Percentiles rank a stretch among this genome's conserved stretches.
Evolutionary conservation across 2,113 vertebrate species (phyloP).

Genomic region (Hirundichthys speculiger): DNA sequence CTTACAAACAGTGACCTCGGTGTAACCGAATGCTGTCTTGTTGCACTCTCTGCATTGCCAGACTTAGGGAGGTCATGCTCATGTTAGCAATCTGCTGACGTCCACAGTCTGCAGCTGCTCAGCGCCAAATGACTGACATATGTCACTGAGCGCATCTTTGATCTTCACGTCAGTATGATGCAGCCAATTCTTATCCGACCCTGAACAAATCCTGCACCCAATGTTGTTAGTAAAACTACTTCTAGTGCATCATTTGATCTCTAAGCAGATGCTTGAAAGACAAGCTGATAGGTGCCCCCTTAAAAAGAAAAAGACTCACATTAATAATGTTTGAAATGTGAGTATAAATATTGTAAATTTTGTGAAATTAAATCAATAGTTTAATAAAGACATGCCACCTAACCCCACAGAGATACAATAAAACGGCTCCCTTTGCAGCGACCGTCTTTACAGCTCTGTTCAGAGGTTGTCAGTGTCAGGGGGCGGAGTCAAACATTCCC

Average conservation of each 20-base stretch:
- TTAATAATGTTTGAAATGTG: conserved; percentile 45
- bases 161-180: conserved; percentile 38
- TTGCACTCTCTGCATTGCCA: background rate
- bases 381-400: too few species aligned
- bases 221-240: conserved; percentile 11
- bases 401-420: too few species aligned
- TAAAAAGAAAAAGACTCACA: conserved; percentile 14
- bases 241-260: conserved; percentile 39
- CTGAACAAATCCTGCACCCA: conserved; percentile 24
- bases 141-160: conserved; percentile 44
- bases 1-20: background rate
- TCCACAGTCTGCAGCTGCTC: conserved; percentile 10
- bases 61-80: conserved; percentile 1
- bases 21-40: conserved; percentile 4
- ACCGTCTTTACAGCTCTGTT: too few species aligned
- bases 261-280: background rate
- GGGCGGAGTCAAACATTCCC: too few species aligned
- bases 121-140: conserved; percentile 38
- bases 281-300: background rate
- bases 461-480: too few species aligned
- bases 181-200: conserved; percentile 51
- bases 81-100: background rate
- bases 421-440: too few species aligned
- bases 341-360: conserved; percentile 32
- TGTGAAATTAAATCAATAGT: conserved; percentile 33